phyloP scores from a whole-genome alignment of 2,797 vertebrate species.

The Microctenopoma steveboyesi region DNA sequence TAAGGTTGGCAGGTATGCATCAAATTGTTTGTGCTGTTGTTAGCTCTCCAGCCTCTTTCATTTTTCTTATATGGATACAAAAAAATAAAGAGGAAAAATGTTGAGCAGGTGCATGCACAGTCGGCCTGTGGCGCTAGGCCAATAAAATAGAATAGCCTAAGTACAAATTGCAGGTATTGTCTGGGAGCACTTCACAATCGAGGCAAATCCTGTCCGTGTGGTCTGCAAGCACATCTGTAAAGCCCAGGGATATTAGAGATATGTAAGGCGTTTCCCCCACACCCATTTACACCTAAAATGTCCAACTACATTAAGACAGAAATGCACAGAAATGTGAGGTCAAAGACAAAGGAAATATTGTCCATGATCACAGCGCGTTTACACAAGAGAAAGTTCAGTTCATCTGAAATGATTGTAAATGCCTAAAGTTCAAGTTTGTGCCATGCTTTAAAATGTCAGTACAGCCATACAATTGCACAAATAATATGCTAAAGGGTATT shows the following conservation, averaged over 20 bases:
- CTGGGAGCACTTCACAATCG: slow-evolving; percentile 19
- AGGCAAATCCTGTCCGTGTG: neutral
- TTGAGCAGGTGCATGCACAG: slow-evolving; percentile 30
- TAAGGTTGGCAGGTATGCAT: slow-evolving; percentile 54
- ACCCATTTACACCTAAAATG: too few relatives aligned
- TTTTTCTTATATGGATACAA: slow-evolving; percentile 34
- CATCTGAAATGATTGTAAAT: slow-evolving; percentile 23
- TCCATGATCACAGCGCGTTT: neutral
- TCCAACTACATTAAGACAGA: neutral
- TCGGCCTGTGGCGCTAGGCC: slow-evolving; percentile 16
- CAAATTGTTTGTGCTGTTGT: slow-evolving; percentile 43
- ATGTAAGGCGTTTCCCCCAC: neutral
- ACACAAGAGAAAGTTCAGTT: slow-evolving; percentile 14
- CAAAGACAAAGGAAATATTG: neutral
- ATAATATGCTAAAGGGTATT: neutral
- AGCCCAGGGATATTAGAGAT: slow-evolving; percentile 2
- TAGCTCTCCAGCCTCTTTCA: slow-evolving; percentile 13
- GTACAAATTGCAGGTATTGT: slow-evolving; percentile 27
- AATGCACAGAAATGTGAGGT: slow-evolving; percentile 37
- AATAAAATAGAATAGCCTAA: slow-evolving; percentile 23
- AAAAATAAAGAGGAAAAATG: slow-evolving; percentile 23
- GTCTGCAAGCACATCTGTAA: slow-evolving; percentile 5
- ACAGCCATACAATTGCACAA: slow-evolving; percentile 40
- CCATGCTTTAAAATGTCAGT: slow-evolving; percentile 38
- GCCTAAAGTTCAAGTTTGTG: slow-evolving; percentile 23